Evolutionary conservation across 1,140 invertebrate species (phyloP).

Genomic region (Euglossa dilemma): DNA sequence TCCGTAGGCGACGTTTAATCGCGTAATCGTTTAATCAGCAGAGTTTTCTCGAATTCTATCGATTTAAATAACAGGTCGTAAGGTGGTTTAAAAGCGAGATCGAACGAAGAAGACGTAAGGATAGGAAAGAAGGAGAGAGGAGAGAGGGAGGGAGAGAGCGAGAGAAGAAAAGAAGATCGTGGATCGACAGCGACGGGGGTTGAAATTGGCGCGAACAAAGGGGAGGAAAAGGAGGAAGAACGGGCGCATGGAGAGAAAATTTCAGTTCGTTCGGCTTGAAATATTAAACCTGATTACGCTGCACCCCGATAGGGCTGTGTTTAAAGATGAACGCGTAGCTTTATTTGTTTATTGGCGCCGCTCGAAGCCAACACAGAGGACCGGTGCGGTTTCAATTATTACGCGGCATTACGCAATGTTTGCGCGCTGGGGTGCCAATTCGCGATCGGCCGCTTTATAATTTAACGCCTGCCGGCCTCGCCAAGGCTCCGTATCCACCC

Average conservation of each 20-base stretch:
- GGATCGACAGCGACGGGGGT: no score
- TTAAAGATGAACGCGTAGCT: conserved; percentile 3
- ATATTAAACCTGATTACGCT: neutral
- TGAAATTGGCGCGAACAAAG: neutral
- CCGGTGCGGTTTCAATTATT: conserved; percentile 41
- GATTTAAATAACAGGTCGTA: conserved; percentile 9
- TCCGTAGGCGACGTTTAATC: conserved; percentile 30
- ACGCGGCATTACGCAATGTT: conserved; percentile 41
- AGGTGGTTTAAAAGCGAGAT: neutral
- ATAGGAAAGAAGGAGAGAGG: neutral
- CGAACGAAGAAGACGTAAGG: no score
- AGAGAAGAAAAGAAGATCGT: neutral
- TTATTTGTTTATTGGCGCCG: neutral
- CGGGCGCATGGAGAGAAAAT: neutral
- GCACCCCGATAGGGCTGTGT: neutral
- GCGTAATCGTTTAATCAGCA: conserved; percentile 39
- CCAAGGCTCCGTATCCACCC: neutral
- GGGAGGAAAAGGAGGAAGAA: neutral
- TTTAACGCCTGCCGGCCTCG: conserved; percentile 16
- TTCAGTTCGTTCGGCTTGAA: neutral
- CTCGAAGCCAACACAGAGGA: neutral
- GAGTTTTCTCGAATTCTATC: conserved; percentile 29
- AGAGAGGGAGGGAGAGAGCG: no score
- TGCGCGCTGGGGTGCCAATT: conserved; percentile 22
- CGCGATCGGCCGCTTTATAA: conserved; percentile 34